Percentiles rank a stretch among this genome's conserved stretches.
phyloP scores from a whole-genome alignment of 2,888 invertebrate genomes.

The Andrena dorsata region DNA sequence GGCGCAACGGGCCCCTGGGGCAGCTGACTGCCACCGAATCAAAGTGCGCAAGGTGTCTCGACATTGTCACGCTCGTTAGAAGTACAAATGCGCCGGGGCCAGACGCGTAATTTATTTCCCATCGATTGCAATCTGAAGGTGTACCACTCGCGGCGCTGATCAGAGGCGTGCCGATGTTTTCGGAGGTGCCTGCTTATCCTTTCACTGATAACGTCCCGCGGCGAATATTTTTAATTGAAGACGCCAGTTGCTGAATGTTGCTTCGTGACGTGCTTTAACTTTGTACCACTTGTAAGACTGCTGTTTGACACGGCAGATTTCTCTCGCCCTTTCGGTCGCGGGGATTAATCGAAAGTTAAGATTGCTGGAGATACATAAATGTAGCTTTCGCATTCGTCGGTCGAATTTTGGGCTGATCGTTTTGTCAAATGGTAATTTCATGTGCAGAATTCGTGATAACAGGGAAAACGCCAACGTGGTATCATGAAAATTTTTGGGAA shows the following conservation, averaged over 20 bases:
- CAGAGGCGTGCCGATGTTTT: conserved; percentile 28
- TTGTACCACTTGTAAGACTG: background rate
- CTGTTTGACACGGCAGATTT: background rate
- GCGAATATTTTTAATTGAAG: conserved; percentile 1
- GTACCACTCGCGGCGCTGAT: conserved; percentile 23
- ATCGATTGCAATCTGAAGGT: conserved; percentile 49
- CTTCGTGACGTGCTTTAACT: background rate
- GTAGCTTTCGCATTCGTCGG: no score
- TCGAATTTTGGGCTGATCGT: no score
- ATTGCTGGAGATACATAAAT: no score
- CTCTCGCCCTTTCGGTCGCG: background rate
- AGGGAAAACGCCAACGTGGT: no score
- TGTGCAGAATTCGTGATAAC: no score
- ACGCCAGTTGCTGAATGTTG: background rate
- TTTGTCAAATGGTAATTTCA: no score
- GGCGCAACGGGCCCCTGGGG: conserved; percentile 54
- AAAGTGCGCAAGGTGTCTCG: conserved; percentile 60
- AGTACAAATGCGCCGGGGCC: conserved; percentile 47
- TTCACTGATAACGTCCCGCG: conserved; percentile 13
- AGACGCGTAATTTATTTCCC: conserved; percentile 49
- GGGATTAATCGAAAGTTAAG: no score
- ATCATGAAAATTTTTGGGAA: no score
- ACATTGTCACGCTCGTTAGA: conserved; percentile 62
- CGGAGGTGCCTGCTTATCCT: conserved; percentile 21
- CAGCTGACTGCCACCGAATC: conserved; percentile 71